phyloP scores from a whole-genome alignment of 2,113 vertebrate genomes.

The Apaloderma vittatum region DNA sequence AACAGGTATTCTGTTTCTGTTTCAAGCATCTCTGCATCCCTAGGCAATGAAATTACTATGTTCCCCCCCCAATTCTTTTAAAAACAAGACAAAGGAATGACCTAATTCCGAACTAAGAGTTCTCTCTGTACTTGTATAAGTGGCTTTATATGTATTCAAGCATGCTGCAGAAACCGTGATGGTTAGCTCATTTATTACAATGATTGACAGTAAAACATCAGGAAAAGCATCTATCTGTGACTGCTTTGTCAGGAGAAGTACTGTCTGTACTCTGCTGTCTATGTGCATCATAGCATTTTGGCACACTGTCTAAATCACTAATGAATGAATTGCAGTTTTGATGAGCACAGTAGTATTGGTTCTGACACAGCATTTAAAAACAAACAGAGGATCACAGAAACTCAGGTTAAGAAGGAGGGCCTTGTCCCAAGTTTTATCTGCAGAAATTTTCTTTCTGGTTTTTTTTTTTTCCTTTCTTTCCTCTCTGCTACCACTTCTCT shows the following conservation, averaged over 20 bases:
- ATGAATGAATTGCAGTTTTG: slow-evolving; percentile 20
- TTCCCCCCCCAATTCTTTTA: background rate
- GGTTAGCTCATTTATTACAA: slow-evolving; percentile 37
- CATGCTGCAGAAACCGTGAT: slow-evolving; percentile 5
- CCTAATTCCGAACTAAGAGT: background rate
- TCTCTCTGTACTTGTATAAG: background rate
- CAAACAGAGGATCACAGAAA: background rate
- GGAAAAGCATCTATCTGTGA: slow-evolving; percentile 32
- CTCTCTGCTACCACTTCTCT: rapidly evolving
- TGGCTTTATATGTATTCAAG: background rate
- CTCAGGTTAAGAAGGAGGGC: background rate
- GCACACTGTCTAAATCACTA: slow-evolving; percentile 26
- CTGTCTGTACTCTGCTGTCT: background rate
- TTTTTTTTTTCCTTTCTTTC: background rate
- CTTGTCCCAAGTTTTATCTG: background rate
- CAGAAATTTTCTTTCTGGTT: background rate
- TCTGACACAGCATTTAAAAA: slow-evolving; percentile 7
- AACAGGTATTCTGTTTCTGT: slow-evolving; percentile 12
- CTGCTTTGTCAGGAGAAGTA: background rate
- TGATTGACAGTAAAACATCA: slow-evolving; percentile 48
- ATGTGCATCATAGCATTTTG: background rate
- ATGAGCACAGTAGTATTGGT: background rate
- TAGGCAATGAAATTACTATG: background rate
- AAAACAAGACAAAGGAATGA: background rate
- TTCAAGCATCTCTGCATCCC: background rate